phyloP scores from a whole-genome alignment of 2,797 vertebrate species.

The Danio kyathit region DNA sequence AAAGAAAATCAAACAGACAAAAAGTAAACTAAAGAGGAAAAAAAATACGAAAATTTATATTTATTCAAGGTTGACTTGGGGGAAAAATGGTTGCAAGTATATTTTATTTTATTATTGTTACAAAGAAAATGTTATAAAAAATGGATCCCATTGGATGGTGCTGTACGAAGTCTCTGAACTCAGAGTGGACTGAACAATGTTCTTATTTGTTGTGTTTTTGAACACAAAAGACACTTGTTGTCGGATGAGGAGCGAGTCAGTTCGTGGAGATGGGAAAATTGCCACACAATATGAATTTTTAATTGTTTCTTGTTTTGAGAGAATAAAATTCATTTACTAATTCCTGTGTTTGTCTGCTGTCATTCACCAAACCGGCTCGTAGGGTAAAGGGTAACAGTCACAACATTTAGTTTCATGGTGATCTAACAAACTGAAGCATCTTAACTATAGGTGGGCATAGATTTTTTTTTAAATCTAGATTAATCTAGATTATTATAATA shows the following conservation, averaged over 20 bases:
- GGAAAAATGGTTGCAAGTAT: constrained; percentile 62
- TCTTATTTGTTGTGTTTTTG: constrained; percentile 78
- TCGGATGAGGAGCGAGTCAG: constrained; percentile 50
- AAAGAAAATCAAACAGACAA: constrained; percentile 42
- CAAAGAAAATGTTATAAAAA: constrained; percentile 61
- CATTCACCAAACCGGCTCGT: not conserved
- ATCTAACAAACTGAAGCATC: too few species aligned
- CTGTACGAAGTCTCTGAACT: constrained; percentile 46
- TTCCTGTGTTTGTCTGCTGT: constrained; percentile 41
- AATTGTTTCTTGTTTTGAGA: constrained; percentile 69
- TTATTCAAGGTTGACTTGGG: constrained; percentile 59
- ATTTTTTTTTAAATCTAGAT: too few species aligned
- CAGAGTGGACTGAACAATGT: constrained; percentile 52
- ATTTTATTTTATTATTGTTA: constrained; percentile 73
- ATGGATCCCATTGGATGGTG: constrained; percentile 38
- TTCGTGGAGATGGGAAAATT: constrained; percentile 69
- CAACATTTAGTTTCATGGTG: too few species aligned
- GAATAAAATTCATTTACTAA: constrained; percentile 68
- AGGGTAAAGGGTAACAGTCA: too few species aligned
- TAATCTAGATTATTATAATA: too few species aligned
- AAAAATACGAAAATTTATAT: constrained; percentile 62
- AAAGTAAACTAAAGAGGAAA: constrained; percentile 25
- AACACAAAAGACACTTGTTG: constrained; percentile 78
- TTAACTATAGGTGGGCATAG: too few species aligned
- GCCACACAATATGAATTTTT: constrained; percentile 75